These are phyloP conservation scores for Amphimallon solstitiale DNA, from an alignment of 2,888 invertebrate species.

Conservation along the genomic window DNA sequence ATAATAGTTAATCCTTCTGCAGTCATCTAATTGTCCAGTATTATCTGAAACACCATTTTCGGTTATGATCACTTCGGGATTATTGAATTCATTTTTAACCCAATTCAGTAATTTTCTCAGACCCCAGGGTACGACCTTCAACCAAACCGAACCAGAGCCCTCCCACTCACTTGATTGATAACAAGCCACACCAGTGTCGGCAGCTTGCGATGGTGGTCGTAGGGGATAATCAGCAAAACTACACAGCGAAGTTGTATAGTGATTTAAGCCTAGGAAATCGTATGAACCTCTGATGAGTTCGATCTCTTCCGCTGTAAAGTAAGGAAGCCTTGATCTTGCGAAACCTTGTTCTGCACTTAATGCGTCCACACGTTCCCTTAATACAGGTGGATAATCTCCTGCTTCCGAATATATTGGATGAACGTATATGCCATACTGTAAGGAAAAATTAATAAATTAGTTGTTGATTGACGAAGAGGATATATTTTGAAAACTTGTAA, in stretches of 20 bases:
- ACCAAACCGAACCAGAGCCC: too few relatives aligned
- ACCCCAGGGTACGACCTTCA: too few relatives aligned
- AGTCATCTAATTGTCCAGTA: conserved; percentile 26
- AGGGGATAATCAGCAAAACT: conserved; percentile 50
- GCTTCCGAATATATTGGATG: conserved; percentile 71
- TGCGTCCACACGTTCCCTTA: conserved; percentile 68
- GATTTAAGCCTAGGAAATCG: conserved; percentile 68
- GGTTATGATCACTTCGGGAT: too few relatives aligned
- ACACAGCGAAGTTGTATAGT: conserved; percentile 13
- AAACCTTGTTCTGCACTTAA: conserved; percentile 70
- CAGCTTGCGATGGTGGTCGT: too few relatives aligned
- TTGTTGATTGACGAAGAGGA: too few relatives aligned
- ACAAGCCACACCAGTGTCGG: conserved; percentile 46
- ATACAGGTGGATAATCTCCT: conserved; percentile 74
- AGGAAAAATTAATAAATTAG: conserved; percentile 70
- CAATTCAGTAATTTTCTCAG: too few relatives aligned
- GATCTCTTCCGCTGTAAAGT: conserved; percentile 70
- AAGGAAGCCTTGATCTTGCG: conserved; percentile 69
- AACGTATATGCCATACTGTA: conserved; percentile 73
- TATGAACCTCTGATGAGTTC: conserved; percentile 68
- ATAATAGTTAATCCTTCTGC: conserved; percentile 40
- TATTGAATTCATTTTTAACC: too few relatives aligned
- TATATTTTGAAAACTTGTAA: too few relatives aligned
- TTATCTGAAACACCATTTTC: too few relatives aligned
- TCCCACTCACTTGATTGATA: too few relatives aligned